Base-by-base conservation (phyloP, 2,113 vertebrate species). In the Zingel zingel region DNA sequence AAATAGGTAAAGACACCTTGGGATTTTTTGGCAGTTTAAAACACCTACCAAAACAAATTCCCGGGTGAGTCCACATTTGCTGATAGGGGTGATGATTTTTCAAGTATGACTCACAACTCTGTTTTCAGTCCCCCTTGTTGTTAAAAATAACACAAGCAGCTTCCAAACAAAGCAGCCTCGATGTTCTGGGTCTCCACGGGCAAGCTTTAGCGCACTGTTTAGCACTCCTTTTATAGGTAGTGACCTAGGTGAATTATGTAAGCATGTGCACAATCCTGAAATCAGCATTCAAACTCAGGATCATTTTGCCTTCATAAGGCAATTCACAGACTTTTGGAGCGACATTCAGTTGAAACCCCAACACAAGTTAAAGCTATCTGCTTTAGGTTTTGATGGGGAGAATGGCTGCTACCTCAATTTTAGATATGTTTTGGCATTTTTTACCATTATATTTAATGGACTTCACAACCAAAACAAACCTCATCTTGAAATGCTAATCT, bases 191-290 rank as follows among this genome's bases (percentile, higher is more conserved):
- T 86, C 84, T 79, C 75, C 75, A 47, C n/a, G 69, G 83, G 87
- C 81, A 11, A 77, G 88, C 80, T 74, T 81, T 77, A 87, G 82
- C 45, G 69, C 57, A 78, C 86, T 63, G 70, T 72, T 75, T 70
- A 81, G 79, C 83, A 57, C 86, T 92, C 93, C 94, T 94, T 95
- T 95, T 96, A 95, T 95, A 96, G 94, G 90, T 93, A 91, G 81
- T 90, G 86, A 84, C 76, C 83, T 86, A 66, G 84, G 76, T 78
- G 87, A 92, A 85, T 94, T 94, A 93, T 85, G 88, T 89, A 90
- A 89, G 63, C 10, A 9, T 78, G 78, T 82, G 82, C 84, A 73
- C 53, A 73, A 86, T 66, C 69, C 81, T 75, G 89, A 88, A 89
- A 84, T 90, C 86, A 86, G 83, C 88, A 87, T 87, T n/a, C 62